Evolutionary conservation across 1,140 invertebrate species (phyloP).

Genomic region (Acromyrmex echinatior): DNA sequence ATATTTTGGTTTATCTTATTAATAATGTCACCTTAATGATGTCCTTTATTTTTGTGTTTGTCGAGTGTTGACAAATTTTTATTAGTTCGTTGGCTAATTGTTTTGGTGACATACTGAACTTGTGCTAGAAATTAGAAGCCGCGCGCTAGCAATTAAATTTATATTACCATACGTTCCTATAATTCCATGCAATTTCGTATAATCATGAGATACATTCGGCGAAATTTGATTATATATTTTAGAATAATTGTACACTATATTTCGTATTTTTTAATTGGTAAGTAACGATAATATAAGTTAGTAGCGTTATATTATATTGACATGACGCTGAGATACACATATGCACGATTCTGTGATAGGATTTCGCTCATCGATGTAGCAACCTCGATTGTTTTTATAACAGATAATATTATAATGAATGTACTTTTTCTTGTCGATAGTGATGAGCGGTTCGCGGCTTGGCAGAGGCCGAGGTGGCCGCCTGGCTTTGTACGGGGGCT

Average conservation of each 20-base stretch:
- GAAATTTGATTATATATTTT: neutral
- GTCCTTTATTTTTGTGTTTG: neutral
- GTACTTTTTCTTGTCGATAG: constrained; percentile 64
- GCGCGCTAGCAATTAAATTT: neutral
- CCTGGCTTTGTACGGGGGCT: constrained; percentile 83
- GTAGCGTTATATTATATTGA: neutral
- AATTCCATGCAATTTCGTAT: too few species aligned
- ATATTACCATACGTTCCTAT: neutral
- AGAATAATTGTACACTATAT: neutral
- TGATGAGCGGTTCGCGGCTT: constrained; percentile 85
- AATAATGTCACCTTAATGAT: neutral
- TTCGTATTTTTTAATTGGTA: neutral
- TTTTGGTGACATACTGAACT: neutral
- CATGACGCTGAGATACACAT: neutral
- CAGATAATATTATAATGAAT: neutral
- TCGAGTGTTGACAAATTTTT: neutral
- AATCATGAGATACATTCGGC: neutral
- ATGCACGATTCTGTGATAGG: neutral
- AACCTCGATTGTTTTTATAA: neutral
- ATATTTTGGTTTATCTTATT: neutral
- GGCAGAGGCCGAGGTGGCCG: constrained; percentile 84
- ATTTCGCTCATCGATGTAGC: neutral
- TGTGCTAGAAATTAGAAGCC: neutral
- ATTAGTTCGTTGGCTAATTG: neutral
- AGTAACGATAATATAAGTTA: neutral